A percentile compares a stretch with the other conserved stretches of the same genome.
Evolutionary conservation across 2,113 vertebrate species (phyloP).

Genomic region (Rhea pennata): DNA sequence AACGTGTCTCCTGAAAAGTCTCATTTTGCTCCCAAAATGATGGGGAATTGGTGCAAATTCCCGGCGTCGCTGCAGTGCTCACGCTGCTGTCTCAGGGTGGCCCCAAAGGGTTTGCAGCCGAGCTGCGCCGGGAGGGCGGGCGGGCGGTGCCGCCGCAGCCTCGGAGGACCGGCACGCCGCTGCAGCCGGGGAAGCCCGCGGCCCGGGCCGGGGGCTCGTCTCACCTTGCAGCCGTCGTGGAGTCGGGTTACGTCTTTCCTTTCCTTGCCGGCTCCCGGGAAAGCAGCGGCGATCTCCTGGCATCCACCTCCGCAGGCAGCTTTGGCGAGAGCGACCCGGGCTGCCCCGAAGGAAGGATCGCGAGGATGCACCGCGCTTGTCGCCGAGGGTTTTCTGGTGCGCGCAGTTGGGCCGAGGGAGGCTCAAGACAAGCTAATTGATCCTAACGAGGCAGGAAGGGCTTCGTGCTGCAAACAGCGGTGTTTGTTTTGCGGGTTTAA

Average conservation of each 20-base stretch:
- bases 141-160: not conserved
- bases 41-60: not conserved
- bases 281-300: not conserved
- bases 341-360: not conserved
- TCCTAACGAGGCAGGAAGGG: conserved; percentile 63
- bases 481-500: conserved; percentile 64
- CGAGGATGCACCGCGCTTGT: not conserved
- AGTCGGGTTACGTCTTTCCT: conserved; percentile 4
- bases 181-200: not conserved
- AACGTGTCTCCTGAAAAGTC: not conserved
- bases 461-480: conserved; percentile 54
- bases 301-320: not conserved
- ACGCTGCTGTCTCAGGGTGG: no score
- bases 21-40: not conserved
- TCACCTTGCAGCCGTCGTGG: not conserved
- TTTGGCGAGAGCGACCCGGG: not conserved
- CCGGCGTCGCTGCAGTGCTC: no score
- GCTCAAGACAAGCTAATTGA: conserved; percentile 59
- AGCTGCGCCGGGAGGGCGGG: not conserved
- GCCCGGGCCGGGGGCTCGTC: not conserved
- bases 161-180: fast-evolving
- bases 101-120: not conserved
- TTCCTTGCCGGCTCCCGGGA: not conserved
- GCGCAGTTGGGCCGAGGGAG: not conserved
- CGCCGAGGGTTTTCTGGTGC: not conserved